Base-by-base conservation (phyloP, 2,888 invertebrate species). In the Mimachlamys varia region DNA sequence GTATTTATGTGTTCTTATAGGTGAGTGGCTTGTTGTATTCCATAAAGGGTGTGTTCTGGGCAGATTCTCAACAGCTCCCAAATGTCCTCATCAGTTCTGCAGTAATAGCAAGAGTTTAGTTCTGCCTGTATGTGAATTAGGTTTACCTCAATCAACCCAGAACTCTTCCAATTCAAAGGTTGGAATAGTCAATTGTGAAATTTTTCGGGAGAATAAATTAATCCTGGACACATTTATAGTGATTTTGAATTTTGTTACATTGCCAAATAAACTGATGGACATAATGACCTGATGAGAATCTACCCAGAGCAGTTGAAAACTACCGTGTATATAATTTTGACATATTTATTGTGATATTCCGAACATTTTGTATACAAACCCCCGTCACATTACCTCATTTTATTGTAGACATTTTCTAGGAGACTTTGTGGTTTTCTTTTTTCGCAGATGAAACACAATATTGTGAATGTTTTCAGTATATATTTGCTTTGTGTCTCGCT, bases 331-430 rank as follows among this genome's bases (percentile, higher is more conserved):
- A 76, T 76, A 76, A 27, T 76, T 76, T 76, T 76, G 76, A 76
- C 76, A 76, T 76, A 76, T 76, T 76, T 76, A 76, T 76, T 76
- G 76, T 76, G 76, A 76, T 76, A 76, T 76, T 76, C 76, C 76
- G 27, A 76, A 33, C 15, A 27, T 76, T 76, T 33, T 76, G 76
- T 76, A 76, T 76, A 76, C 76, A 76, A 76, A 2, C 33, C 19
- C 44, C 76, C 13, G 76, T 76, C 76, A 76, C 17, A 27, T 76
- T 76, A 76, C 76, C 76, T 76, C 76, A 76, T 76, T 76, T 27
- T 27, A 76, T 13, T 76, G 33, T 76, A 76, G 76, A 76, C 62
- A 76, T 58, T 58, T 58, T 22, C 22, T 33, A 76, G 33, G 22
- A 10, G 76, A 33, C 76, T 33, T 27, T 33, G 33, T 76, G 27